Evolutionary conservation across 2,113 vertebrate genomes (phyloP), one percentile per base, ranked within the genome.

Genomic region (Perca schrenkii): DNA sequence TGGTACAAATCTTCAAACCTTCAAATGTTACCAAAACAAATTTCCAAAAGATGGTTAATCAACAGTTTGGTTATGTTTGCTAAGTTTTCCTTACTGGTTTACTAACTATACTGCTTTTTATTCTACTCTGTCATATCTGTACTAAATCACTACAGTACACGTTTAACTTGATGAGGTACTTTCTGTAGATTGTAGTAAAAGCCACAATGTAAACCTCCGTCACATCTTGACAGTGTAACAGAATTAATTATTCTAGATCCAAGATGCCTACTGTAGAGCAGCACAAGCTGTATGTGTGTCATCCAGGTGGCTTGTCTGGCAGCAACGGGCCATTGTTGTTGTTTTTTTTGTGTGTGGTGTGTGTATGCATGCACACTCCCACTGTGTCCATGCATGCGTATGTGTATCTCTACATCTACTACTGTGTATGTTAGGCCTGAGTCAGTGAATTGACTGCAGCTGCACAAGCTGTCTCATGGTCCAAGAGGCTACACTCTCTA

Each of bases 241-340:
- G 22, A 80, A 64, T 58, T 28, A 46, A 50, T 66, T 47, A 79
- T 79, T 86, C 47, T 68, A 63, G 54, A 67, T 36, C 34, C 43
- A 36, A 43, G 74, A 63, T 21, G 49, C 17, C 21, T 25, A 22
- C 14, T 73, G 46, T 75, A 47, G 62, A 47, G 56, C 58, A 72
- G 31, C 34, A 60, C n/a, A 72, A 5, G 50, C 46, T 57, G 25
- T 50, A 52, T 82, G 47, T 77, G 47, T 74, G 54, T 77, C 74
- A 77, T 79, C 50, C 77, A 86, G 85, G 80, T 88, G 83, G 74
- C 65, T 70, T 63, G 25, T 77, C 65, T 82, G 68, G 34, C 31
- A 57, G 56, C 76, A 84, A 43, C 60, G n/a, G 70, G 58, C 19
- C 47, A 61, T 56, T 34, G 31, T 56, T 72, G 25, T 53, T 72